Base-by-base conservation (phyloP, 35 echinoderm and acorn worm genomes). In the Diadema setosum region DNA sequence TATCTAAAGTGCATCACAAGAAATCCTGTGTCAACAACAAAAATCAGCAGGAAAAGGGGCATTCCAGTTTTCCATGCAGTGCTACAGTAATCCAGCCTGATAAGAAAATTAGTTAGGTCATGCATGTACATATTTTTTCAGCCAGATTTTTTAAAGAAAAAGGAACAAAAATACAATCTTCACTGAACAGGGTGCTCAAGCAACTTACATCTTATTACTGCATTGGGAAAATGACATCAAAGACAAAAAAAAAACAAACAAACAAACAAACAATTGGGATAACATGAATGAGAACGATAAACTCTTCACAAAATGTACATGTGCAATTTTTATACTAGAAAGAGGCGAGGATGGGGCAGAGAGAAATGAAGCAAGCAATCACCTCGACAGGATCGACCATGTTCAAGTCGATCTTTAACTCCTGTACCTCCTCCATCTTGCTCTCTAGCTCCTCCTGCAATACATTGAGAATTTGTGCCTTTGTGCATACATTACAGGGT, bases 401-500 rank as follows among this genome's bases (percentile, higher is more conserved):
- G 11, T 78, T 78, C 73, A 78, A 24, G 73, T 78, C 73, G 0
- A 23, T 16, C 37, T 78, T 78, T 15, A 78, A 41, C 9, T 44
- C 40, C 44, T 78, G 27, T 8, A 78, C 34, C 2, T 78, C 27
- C 29, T 42, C 17, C 20, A 36, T 44, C 20, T 78, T 78, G 35
- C 44, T 41, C 3, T 78, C 40, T 41, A 78, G 39, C 18, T 35
- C 6, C 16, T 78, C 73, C 73, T 78, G 73, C 25, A 78, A 78
- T 44, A 78, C 40, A 78, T 78, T 41, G 44, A 78, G 73, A 78
- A 78, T 78, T 12, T 42, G 73, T 39, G 73, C 73, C 73, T 78
- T 78, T 16, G 34, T 43, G 2, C 36, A 44, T 78, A 42, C 48
- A 52, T 52, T n/a, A n/a, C n/a, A n/a, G n/a, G n/a, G n/a, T n/a